Base-by-base conservation (phyloP, 64 coral and sea anemone species). In the Anthopleura sola region DNA sequence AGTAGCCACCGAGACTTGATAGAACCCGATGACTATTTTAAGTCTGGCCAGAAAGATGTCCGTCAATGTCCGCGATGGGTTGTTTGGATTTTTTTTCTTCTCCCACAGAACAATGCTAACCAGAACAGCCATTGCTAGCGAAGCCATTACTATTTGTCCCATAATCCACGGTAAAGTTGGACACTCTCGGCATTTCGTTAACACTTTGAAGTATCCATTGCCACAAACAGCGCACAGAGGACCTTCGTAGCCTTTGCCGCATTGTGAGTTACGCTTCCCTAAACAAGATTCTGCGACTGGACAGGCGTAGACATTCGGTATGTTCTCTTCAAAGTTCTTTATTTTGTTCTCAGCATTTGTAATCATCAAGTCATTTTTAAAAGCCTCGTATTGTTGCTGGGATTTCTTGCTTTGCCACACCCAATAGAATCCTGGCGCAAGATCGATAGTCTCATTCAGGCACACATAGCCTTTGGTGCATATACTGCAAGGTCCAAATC, bases 21-120 rank as follows among this genome's bases (percentile, higher is more conserved):
- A 93, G 28, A 93, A 93, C 6, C 90, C 91, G 29, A 89, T 86
- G n/a, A 93, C 50, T 9, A 89, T 93, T 46, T 89, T 93, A 7
- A 89, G 48, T 31, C 91, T 57, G 2, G 87, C 91, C 3, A 93
- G n/a, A 64, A 88, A 21, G 0, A 93, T 71, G 24, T 93, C 91
- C 11, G 53, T 23, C 6, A 88, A 15, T 21, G 87, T 40, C 33
- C 76, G 76, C 6, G 36, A 10, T 24, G 60, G 60, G 34, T 79
- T 79, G 23, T 49, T 37, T 37, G 76, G 28, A 21, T 37, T 16
- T 79, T 37, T 37, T 23, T 40, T 79, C 17, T 49, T 79, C 20
- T 40, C 36, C 76, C 76, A 37, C 36, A 79, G 6, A 16, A 79
- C 44, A 49, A 79, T 37, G 23, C 7, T 13, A 1, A 79, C 18